Conservation (phyloP, 2,113 vertebrate genomes). For the Ahaetulla prasina region DNA sequence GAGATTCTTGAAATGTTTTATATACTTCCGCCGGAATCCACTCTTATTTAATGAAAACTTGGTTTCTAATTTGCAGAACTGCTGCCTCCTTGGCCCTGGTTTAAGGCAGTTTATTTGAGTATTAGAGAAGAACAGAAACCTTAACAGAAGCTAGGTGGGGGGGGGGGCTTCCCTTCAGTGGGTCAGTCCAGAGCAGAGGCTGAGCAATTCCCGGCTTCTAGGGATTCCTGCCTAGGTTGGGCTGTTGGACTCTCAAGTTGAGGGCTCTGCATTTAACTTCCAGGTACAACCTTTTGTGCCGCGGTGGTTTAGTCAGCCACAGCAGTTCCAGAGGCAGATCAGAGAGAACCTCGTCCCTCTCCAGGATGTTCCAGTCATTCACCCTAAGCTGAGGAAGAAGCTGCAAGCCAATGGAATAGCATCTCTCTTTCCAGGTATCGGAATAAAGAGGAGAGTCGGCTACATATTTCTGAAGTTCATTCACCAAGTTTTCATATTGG, state of each 20-base stretch:
- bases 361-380: conserved; percentile 71
- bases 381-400: conserved; percentile 72
- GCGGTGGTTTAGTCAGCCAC: conserved; percentile 84
- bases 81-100: neutral
- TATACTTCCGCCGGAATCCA: too few species aligned
- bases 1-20: too few species aligned
- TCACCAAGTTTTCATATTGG: neutral
- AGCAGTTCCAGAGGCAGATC: conserved; percentile 75
- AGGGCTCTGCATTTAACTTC: neutral
- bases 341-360: conserved; percentile 75
- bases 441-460: rapidly evolving
- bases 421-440: conserved; percentile 86
- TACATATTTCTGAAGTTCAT: neutral
- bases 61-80: neutral
- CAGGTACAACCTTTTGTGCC: conserved; percentile 87
- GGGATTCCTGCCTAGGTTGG: neutral
- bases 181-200: neutral
- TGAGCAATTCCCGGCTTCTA: neutral
- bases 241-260: neutral
- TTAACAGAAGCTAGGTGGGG: neutral
- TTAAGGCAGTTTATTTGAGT: neutral
- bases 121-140: neutral
- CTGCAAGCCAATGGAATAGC: conserved; percentile 77
- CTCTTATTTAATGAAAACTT: neutral
- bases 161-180: neutral